Conservation (phyloP, 2,888 invertebrate genomes). For the Thecophora atra region DNA sequence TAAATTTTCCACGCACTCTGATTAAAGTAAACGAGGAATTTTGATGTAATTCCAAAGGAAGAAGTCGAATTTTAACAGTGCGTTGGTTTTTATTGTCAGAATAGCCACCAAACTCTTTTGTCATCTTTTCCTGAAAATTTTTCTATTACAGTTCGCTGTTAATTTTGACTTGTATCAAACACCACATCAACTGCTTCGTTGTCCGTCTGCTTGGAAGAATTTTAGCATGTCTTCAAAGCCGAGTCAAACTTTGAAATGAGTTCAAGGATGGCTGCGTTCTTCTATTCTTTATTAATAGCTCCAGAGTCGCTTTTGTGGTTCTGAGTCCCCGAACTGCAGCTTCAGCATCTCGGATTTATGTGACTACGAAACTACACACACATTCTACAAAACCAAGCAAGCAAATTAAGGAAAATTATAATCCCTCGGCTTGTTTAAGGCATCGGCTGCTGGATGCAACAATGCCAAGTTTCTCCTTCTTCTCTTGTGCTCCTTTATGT, state of each 20-base stretch:
- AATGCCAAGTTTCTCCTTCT: background rate
- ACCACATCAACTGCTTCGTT: background rate
- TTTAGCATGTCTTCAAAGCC: background rate
- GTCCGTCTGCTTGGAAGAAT: background rate
- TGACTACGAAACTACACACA: background rate
- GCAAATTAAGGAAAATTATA: constrained; percentile 34
- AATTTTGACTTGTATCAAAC: background rate
- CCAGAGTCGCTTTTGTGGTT: background rate
- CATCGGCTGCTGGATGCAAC: constrained; percentile 7
- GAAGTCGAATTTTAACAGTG: too few species aligned
- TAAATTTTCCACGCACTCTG: too few species aligned
- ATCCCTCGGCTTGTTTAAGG: constrained; percentile 18
- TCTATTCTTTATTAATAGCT: background rate
- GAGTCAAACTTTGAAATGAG: constrained; percentile 2
- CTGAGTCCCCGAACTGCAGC: background rate
- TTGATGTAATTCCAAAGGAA: too few species aligned
- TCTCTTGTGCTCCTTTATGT: background rate
- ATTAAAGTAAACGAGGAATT: too few species aligned
- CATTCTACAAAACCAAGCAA: constrained; percentile 8
- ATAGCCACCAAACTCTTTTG: too few species aligned
- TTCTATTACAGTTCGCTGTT: background rate
- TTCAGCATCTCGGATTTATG: background rate
- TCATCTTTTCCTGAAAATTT: too few species aligned
- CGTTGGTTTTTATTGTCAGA: too few species aligned
- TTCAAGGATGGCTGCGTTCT: background rate